A percentile compares a stretch with the other conserved stretches of the same genome.
These are phyloP conservation scores for Zootoca vivipara DNA, from an alignment of 2,113 vertebrate genomes.

Conservation along the genomic window DNA sequence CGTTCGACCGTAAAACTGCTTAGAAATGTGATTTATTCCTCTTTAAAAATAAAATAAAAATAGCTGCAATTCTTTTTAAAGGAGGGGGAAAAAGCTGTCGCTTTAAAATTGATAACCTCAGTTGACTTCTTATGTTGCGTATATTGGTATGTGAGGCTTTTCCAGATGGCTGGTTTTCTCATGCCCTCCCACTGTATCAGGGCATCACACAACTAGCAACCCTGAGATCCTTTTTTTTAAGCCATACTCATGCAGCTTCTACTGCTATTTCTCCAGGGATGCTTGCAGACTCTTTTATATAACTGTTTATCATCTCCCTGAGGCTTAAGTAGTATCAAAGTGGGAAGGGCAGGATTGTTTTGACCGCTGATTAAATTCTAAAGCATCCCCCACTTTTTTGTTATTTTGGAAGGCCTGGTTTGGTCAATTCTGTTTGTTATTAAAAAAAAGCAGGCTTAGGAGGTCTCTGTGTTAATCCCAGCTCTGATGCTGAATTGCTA, in stretches of 20 bases:
- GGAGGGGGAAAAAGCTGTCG: neutral
- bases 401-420: constrained; percentile 10
- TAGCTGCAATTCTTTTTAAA: neutral
- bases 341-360: constrained; percentile 56
- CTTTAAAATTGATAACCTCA: constrained; percentile 27
- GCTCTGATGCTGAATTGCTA: neutral
- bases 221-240: constrained; percentile 3
- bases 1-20: constrained; percentile 11
- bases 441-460: neutral
- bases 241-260: neutral
- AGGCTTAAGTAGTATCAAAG: constrained; percentile 61
- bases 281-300: constrained; percentile 41
- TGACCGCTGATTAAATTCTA: neutral
- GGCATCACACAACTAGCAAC: constrained; percentile 40
- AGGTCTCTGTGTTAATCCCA: neutral
- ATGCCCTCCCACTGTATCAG: constrained; percentile 48
- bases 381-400: constrained; percentile 37
- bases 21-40: constrained; percentile 14
- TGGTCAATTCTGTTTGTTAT: neutral
- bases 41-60: constrained; percentile 28
- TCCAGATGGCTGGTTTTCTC: constrained; percentile 20
- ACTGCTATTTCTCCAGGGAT: constrained; percentile 44
- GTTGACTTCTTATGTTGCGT: neutral
- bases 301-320: constrained; percentile 34
- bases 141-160: constrained; percentile 7